Evolutionary conservation across 2,797 vertebrate species (phyloP).

Genomic region (Perodicticus potto): DNA sequence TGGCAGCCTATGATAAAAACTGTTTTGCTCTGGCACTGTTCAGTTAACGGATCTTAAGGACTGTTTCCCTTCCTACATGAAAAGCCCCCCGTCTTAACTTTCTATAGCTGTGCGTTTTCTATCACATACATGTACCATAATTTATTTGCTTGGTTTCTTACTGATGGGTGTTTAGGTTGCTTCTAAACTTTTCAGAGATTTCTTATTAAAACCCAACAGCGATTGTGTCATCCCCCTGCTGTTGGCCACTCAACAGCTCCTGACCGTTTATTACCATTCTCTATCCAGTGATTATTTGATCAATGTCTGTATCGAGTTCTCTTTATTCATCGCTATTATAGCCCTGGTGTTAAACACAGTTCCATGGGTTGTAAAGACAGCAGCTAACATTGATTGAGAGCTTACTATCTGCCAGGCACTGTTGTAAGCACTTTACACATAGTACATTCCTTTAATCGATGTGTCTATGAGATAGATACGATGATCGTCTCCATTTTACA

Average conservation of each 20-base stretch:
- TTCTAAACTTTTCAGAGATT: not conserved
- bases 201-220: not conserved
- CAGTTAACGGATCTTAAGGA: not conserved
- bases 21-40: not conserved
- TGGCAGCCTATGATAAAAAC: accelerated
- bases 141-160: not conserved
- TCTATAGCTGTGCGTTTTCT: not conserved
- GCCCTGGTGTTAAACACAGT: not conserved
- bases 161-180: not conserved
- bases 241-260: not conserved
- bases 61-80: too few species aligned
- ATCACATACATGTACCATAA: accelerated
- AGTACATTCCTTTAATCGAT: not conserved
- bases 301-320: too few species aligned
- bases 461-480: not conserved
- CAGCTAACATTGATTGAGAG: accelerated
- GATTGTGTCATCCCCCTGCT: too few species aligned
- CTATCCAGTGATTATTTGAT: not conserved
- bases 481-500: not conserved
- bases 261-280: not conserved
- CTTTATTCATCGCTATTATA: accelerated
- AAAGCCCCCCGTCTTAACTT: not conserved
- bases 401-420: not conserved
- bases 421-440: not conserved
- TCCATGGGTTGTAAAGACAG: not conserved